Evolutionary conservation across 2,113 vertebrate genomes (phyloP), one percentile per base, ranked within the genome.

Genomic region (Cephalopterus ornatus): DNA sequence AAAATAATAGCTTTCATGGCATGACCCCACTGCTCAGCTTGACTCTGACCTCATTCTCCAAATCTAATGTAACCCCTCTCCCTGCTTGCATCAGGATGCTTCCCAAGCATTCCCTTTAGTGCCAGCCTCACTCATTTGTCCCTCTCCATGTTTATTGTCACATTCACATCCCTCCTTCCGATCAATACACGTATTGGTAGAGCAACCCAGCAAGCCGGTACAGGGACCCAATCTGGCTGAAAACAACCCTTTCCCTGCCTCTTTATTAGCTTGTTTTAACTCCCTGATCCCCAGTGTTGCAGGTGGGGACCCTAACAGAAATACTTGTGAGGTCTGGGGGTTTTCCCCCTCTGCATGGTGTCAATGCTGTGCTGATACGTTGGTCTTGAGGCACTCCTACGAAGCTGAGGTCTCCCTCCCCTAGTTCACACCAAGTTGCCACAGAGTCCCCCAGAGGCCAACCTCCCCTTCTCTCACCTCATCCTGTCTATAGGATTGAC

Each of bases 321-420:
- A 26, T 14, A 14, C 12, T 35, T 8, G 37, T 22, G 52, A 20
- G 39, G 27, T 8, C 53, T 1, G 0, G 0, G 0, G 28, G 6
- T 9, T n/a, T 53, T 77, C 32, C 19, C 46, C 37, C 41, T 84
- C 49, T 33, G 16, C 1, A 0, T 2, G 3, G 11, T 26, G 16
- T 44, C 50, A 82, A 67, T 26, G 30, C 39, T 58, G 28, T 37
- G 52, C 27, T 76, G 39, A n/a, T 49, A 2, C 11, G 2, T 41
- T 13, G 47, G 11, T 16, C 61, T 33, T 13, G 23, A 78, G 27
- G 5, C 32, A 27, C 11, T 61, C 27, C 18, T 66, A 0, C 0
- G 0, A 26, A 61, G 17, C 42, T 44, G 37, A 62, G 6, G 14
- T 58, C 41, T 74, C 52, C 74, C 58, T 74, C 39, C 46, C 14